phyloP scores from a whole-genome alignment of 37 sponge, comb jelly and placozoan genomes.

The Oopsacas minuta region DNA sequence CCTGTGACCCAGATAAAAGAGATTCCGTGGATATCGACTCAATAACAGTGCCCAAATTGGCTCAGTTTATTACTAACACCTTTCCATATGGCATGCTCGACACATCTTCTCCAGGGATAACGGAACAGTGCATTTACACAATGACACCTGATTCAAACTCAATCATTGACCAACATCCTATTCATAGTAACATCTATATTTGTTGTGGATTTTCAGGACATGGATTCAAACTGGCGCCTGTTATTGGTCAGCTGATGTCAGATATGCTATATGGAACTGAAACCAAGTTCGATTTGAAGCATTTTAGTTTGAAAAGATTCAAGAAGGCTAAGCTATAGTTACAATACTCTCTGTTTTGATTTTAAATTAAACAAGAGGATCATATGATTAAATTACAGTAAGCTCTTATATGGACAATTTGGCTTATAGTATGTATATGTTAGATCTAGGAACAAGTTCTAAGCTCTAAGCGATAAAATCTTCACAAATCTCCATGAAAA shows the following conservation, averaged over 20 bases:
- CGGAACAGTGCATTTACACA: constrained; percentile 28
- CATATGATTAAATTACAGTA: too few species aligned
- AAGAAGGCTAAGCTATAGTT: neutral
- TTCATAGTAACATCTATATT: neutral
- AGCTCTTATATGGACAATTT: too few species aligned
- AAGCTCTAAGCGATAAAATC: too few species aligned
- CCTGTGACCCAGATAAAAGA: constrained; percentile 26
- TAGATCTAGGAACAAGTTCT: too few species aligned
- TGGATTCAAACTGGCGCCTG: neutral
- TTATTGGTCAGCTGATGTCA: neutral
- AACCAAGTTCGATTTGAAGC: neutral
- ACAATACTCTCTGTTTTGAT: too few species aligned
- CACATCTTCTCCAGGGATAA: neutral
- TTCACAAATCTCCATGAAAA: too few species aligned
- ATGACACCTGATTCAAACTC: constrained; percentile 6
- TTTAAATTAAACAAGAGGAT: too few species aligned
- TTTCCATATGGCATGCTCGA: neutral
- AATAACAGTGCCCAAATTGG: neutral
- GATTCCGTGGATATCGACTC: neutral
- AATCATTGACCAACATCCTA: constrained; percentile 12
- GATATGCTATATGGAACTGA: neutral
- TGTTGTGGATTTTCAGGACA: constrained; percentile 21
- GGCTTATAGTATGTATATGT: too few species aligned
- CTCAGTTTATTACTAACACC: neutral
- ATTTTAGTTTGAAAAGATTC: neutral